phyloP scores from a whole-genome alignment of 2,797 vertebrate genomes.

The Eospalax fontanierii region DNA sequence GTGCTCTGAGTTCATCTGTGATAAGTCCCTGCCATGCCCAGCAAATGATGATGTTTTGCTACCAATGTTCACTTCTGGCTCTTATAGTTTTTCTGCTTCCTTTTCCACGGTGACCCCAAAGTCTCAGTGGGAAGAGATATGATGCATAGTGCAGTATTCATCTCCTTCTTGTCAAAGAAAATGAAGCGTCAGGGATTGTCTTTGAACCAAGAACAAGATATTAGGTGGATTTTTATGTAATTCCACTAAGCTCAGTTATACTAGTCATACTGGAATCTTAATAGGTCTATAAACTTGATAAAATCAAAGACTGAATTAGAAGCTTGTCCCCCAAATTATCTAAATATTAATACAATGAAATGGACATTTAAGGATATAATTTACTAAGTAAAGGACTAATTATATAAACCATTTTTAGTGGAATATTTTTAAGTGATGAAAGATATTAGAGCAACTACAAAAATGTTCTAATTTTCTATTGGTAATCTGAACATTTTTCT shows the following conservation, averaged over 20 bases:
- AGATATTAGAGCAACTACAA: too few relatives aligned
- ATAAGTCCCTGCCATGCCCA: too few relatives aligned
- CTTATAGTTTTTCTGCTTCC: too few relatives aligned
- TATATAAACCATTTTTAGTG: neutral
- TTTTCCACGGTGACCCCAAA: too few relatives aligned
- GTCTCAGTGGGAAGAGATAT: too few relatives aligned
- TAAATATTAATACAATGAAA: neutral
- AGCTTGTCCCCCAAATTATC: neutral
- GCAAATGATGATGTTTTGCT: too few relatives aligned
- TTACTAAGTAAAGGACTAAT: neutral
- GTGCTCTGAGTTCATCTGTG: too few relatives aligned
- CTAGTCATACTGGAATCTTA: neutral
- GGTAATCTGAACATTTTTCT: too few relatives aligned
- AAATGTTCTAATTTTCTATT: too few relatives aligned
- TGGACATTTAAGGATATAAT: neutral
- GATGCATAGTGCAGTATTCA: conserved; percentile 50
- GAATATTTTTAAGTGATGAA: neutral
- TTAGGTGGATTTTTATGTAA: conserved; percentile 11
- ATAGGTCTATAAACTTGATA: neutral
- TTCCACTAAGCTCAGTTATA: neutral
- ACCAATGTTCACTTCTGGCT: too few relatives aligned
- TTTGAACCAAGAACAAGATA: conserved; percentile 11
- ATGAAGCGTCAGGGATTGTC: conserved; percentile 51
- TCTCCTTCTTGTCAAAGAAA: conserved; percentile 73
- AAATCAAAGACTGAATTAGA: neutral